phyloP scores from a whole-genome alignment of 2,797 vertebrate species.

The Hemibagrus guttatus region DNA sequence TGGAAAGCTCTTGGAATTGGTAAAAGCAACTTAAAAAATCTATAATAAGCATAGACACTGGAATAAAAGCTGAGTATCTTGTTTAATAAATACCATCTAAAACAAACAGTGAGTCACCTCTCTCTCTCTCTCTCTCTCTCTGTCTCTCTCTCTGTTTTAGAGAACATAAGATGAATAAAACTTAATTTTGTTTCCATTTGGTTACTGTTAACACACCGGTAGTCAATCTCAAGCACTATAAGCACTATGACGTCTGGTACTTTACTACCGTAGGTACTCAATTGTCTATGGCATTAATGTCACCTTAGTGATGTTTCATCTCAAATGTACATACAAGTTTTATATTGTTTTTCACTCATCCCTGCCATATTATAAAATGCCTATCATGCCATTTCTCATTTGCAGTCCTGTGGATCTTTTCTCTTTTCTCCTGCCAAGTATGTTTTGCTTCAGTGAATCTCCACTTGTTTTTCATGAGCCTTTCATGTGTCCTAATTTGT shows the following conservation, averaged over 20 bases:
- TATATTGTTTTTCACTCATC: background rate
- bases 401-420: background rate
- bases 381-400: conserved; percentile 2
- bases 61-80: background rate
- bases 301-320: conserved; percentile 11
- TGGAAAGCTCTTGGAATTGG: background rate
- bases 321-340: background rate
- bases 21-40: background rate
- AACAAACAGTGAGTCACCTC: background rate
- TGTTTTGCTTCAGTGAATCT: conserved; percentile 1
- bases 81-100: background rate
- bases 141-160: background rate
- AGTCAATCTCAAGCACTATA: conserved; percentile 9
- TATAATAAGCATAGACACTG: background rate
- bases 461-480: background rate
- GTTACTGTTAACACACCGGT: background rate
- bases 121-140: too few relatives aligned
- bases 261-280: background rate
- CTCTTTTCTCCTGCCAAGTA: background rate
- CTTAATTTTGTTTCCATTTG: background rate
- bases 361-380: background rate
- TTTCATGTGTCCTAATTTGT: conserved; percentile 32
- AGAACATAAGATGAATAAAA: background rate
- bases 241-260: background rate
- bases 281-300: conserved; percentile 9